Percentiles rank a stretch among this genome's conserved stretches.
Evolutionary conservation across 2,797 vertebrate genomes (phyloP).

Genomic region (Malacoctenus gilli): DNA sequence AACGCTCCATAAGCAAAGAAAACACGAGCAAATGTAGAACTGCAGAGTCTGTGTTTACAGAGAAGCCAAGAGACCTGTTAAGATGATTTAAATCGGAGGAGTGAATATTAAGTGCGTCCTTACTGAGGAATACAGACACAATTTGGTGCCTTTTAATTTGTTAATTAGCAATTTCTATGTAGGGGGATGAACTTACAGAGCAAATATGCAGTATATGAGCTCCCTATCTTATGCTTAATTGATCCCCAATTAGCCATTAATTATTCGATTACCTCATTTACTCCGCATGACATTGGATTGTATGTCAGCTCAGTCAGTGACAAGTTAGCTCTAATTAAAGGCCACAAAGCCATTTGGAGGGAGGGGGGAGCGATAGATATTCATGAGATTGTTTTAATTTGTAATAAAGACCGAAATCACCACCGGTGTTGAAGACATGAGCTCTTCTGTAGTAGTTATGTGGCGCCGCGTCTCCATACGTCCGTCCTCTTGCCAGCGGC

Average conservation of each 20-base stretch:
- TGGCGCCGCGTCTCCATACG: conserved; percentile 10
- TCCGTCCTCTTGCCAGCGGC: conserved; percentile 35
- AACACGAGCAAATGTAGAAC: conserved; percentile 32
- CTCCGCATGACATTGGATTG: conserved; percentile 67
- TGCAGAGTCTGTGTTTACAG: conserved; percentile 43
- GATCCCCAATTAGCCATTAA: conserved; percentile 82
- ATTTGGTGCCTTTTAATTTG: conserved; percentile 57
- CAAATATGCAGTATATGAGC: conserved; percentile 60
- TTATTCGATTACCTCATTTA: conserved; percentile 81
- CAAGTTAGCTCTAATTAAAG: conserved; percentile 77
- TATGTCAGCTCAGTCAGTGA: conserved; percentile 73
- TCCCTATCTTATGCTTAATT: conserved; percentile 76
- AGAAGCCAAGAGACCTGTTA: conserved; percentile 27
- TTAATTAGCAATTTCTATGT: conserved; percentile 66
- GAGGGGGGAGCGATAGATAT: conserved; percentile 69
- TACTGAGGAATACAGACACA: conserved; percentile 38
- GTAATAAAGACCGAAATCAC: conserved; percentile 70
- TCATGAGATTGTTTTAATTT: conserved; percentile 76
- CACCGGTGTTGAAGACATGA: conserved; percentile 49
- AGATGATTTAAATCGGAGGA: conserved; percentile 44
- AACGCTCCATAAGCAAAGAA: conserved; percentile 47
- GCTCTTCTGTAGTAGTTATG: conserved; percentile 37
- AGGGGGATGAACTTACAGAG: conserved; percentile 62
- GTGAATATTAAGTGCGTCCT: conserved; percentile 20
- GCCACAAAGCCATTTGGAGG: conserved; percentile 58